These are phyloP conservation scores for Melanotaenia parkinsoni DNA, from an alignment of 2,797 vertebrate genomes.

Conservation along the genomic window DNA sequence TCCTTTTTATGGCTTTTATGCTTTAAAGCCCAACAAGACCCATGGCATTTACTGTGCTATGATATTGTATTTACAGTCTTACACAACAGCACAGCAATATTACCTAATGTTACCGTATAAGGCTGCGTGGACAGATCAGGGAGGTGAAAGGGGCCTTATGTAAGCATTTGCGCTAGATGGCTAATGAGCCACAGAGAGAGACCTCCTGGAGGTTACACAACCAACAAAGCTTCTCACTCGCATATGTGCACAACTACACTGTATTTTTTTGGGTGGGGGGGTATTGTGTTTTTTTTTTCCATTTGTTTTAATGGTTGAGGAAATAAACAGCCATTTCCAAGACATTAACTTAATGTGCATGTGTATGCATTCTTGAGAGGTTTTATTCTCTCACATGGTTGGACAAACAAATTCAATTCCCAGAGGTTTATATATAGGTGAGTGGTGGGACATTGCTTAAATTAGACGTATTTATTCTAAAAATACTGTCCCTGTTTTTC, in stretches of 20 bases:
- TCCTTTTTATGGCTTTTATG: constrained; percentile 11
- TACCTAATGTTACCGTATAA: constrained; percentile 58
- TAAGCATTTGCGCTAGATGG: constrained; percentile 56
- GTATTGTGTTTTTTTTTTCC: constrained; percentile 6
- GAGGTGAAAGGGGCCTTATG: constrained; percentile 49
- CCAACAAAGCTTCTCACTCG: constrained; percentile 33
- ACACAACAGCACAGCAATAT: constrained; percentile 33
- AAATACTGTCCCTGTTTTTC: constrained; percentile 56
- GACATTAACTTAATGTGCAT: constrained; percentile 25
- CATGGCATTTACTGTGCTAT: constrained; percentile 17
- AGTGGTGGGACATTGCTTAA: constrained; percentile 65
- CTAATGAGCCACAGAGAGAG: constrained; percentile 69
- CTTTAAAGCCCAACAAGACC: constrained; percentile 14
- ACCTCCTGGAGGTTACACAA: constrained; percentile 61
- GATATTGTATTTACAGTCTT: constrained; percentile 33
- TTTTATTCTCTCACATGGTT: constrained; percentile 38
- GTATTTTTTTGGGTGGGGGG: constrained; percentile 1
- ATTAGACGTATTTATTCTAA: constrained; percentile 55
- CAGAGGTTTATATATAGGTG: constrained; percentile 71
- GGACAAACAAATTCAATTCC: constrained; percentile 60
- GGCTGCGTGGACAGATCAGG: constrained; percentile 35
- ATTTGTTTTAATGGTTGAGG: constrained; percentile 24
- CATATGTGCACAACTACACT: constrained; percentile 20
- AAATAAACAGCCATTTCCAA: constrained; percentile 12
- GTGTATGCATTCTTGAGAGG: constrained; percentile 21